phyloP scores from a whole-genome alignment of 2,888 invertebrate species.

The Chymomyza fuscimana region DNA sequence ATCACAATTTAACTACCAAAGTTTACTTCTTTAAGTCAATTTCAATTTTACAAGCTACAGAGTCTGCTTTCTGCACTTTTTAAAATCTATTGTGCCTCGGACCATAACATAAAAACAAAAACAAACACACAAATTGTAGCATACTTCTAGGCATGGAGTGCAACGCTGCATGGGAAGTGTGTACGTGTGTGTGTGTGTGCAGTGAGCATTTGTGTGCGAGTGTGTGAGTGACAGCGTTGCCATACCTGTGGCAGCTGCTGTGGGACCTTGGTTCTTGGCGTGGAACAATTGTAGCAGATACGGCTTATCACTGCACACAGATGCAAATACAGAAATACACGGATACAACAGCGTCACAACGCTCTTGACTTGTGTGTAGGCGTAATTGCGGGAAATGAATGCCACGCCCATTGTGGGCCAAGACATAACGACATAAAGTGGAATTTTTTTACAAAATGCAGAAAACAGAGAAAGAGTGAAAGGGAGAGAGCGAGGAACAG shows the following conservation, averaged over 20 bases:
- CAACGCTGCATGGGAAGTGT: slow-evolving; percentile 19
- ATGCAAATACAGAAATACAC: not conserved
- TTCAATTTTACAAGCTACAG: not conserved
- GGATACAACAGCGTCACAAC: not conserved
- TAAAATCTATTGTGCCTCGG: no score
- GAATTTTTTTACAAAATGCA: slow-evolving; percentile 9
- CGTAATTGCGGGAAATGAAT: slow-evolving; percentile 72
- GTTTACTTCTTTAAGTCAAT: not conserved
- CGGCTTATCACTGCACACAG: slow-evolving; percentile 52
- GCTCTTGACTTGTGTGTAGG: slow-evolving; percentile 42
- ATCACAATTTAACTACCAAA: not conserved
- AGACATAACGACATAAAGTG: slow-evolving; percentile 32
- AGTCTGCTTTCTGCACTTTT: not conserved
- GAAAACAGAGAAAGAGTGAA: not conserved
- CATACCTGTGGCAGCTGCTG: slow-evolving; percentile 27
- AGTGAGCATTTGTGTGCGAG: not conserved
- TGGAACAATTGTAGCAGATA: slow-evolving; percentile 32
- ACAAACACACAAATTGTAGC: slow-evolving; percentile 39
- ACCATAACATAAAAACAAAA: not conserved
- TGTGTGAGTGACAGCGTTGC: slow-evolving; percentile 42
- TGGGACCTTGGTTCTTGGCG: not conserved
- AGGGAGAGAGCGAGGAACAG: not conserved
- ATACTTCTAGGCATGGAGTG: slow-evolving; percentile 55
- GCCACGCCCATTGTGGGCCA: slow-evolving; percentile 71
- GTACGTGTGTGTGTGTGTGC: slow-evolving; percentile 2